A percentile compares a stretch with the other conserved stretches of the same genome.
Evolutionary conservation across 2,113 vertebrate species (phyloP).

Genomic region (Fulica atra): DNA sequence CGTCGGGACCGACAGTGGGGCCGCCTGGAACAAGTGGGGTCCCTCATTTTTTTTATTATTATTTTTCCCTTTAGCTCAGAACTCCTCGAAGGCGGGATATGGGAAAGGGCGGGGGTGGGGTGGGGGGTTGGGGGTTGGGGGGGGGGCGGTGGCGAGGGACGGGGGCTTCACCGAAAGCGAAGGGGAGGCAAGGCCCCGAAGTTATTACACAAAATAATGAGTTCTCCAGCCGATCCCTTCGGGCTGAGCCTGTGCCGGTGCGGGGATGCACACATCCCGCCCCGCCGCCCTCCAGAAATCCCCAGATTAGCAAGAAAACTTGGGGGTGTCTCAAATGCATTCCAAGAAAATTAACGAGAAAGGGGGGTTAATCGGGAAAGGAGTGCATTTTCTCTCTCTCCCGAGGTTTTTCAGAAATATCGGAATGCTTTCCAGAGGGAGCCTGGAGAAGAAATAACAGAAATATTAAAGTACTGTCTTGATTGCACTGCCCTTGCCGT

Average conservation of each 20-base stretch:
- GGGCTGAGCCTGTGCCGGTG: slow-evolving; percentile 7
- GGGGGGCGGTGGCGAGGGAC: too few relatives aligned
- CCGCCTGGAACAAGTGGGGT: not conserved
- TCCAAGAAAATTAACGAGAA: not conserved
- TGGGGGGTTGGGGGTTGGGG: too few relatives aligned
- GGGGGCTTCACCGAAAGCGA: not conserved
- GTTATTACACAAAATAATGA: slow-evolving; percentile 53
- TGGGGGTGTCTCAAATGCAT: not conserved
- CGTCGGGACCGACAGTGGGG: not conserved
- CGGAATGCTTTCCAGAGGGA: not conserved
- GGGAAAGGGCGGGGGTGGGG: too few relatives aligned
- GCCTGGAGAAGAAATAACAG: not conserved
- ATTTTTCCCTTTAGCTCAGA: not conserved
- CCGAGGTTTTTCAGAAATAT: not conserved
- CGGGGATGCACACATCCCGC: not conserved
- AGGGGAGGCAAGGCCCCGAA: slow-evolving; percentile 43
- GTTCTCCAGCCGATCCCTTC: slow-evolving; percentile 34
- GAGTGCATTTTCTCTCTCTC: not conserved
- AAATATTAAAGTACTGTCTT: not conserved
- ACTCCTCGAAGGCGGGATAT: not conserved
- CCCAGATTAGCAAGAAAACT: not conserved
- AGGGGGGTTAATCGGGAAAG: not conserved
- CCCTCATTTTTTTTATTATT: not conserved
- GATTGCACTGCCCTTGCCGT: not conserved
- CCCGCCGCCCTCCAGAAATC: not conserved